These are phyloP conservation scores for Xiphophorus birchmanni DNA, from an alignment of 2,797 vertebrate genomes.

Conservation along the genomic window DNA sequence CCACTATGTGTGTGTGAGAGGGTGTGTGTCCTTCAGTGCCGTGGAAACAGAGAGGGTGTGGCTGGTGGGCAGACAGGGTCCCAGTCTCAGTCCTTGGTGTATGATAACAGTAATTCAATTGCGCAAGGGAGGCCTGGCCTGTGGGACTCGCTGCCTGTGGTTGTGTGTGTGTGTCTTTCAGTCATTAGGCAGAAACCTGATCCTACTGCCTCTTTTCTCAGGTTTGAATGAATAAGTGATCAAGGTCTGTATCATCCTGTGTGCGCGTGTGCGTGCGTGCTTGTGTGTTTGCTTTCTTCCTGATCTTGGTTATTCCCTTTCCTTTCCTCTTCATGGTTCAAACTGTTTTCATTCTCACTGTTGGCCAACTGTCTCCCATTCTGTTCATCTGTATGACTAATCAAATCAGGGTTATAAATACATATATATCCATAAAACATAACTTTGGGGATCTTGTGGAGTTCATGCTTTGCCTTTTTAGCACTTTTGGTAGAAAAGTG, in stretches of 20 bases:
- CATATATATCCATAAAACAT: not conserved
- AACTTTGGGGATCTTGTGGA: not conserved
- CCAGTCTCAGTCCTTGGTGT: constrained; percentile 63
- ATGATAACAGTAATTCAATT: constrained; percentile 79
- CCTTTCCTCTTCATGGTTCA: not conserved
- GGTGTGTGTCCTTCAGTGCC: constrained; percentile 46
- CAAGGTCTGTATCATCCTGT: constrained; percentile 42
- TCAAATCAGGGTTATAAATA: too few relatives aligned
- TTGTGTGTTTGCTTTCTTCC: constrained; percentile 14
- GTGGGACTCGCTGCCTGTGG: constrained; percentile 58
- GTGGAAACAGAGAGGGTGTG: constrained; percentile 61
- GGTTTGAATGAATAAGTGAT: constrained; percentile 75
- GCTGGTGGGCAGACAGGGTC: constrained; percentile 61
- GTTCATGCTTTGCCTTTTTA: not conserved
- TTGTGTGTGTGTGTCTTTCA: constrained; percentile 40
- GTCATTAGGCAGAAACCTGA: constrained; percentile 62
- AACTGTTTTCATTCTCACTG: constrained; percentile 16
- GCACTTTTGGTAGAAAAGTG: not conserved
- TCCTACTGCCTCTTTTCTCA: constrained; percentile 54
- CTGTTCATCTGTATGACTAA: not conserved
- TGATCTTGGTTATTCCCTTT: not conserved
- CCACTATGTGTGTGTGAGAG: constrained; percentile 20
- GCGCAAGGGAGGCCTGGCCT: constrained; percentile 58
- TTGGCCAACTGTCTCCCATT: not conserved
- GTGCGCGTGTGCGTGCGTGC: not conserved